Conservation (phyloP, 2,888 invertebrate genomes). For the Holacanthella duospinosa region DNA sequence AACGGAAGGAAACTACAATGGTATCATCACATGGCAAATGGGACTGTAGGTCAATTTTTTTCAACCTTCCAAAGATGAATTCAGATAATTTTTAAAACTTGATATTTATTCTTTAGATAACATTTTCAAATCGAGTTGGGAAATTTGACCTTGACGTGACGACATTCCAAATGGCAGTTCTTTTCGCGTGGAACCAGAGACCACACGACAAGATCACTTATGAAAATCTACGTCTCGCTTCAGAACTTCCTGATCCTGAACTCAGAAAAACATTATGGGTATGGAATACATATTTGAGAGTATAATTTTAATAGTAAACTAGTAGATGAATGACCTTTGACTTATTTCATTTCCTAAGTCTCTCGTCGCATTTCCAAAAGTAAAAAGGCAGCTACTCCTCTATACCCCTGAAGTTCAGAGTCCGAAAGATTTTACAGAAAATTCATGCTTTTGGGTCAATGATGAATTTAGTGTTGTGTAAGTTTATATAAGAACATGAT, state of each 20-base stretch:
- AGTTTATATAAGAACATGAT: conserved; percentile 39
- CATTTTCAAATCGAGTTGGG: conserved; percentile 82
- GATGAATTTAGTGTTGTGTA: conserved; percentile 81
- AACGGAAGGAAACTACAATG: conserved; percentile 94
- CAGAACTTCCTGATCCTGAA: conserved; percentile 92
- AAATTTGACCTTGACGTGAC: conserved; percentile 96
- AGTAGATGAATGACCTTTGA: neutral
- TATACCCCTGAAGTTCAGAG: conserved; percentile 70
- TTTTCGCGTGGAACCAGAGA: conserved; percentile 98
- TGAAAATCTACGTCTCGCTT: conserved; percentile 89
- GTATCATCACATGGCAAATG: conserved; percentile 99
- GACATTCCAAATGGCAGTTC: conserved; percentile 98
- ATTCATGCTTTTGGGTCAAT: conserved; percentile 90
- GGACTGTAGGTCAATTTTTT: conserved; percentile 53
- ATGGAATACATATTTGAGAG: no score
- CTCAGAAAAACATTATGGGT: conserved; percentile 81
- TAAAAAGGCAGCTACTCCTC: conserved; percentile 79
- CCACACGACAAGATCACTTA: conserved; percentile 87
- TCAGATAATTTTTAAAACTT: neutral
- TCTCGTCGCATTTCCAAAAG: conserved; percentile 86
- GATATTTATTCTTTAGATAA: conserved; percentile 52
- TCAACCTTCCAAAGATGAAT: neutral
- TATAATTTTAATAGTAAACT: neutral
- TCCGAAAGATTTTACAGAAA: conserved; percentile 87
- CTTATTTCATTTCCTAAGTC: conserved; percentile 59